These are phyloP conservation scores for Cataglyphis hispanica DNA, from an alignment of 1,140 invertebrate genomes.

Conservation along the genomic window DNA sequence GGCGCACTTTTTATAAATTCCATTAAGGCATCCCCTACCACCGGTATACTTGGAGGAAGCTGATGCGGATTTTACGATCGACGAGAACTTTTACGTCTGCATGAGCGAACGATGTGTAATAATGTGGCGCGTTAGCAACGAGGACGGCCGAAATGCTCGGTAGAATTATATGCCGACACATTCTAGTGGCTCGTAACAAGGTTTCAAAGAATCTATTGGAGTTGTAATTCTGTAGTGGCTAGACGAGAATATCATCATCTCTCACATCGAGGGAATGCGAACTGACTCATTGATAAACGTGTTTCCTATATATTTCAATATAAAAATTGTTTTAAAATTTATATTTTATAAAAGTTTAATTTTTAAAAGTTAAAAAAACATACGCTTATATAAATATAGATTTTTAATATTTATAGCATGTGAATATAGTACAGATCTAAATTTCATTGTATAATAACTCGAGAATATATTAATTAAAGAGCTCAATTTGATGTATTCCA, in stretches of 20 bases:
- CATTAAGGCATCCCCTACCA: conserved; percentile 60
- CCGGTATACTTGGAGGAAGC: conserved; percentile 32
- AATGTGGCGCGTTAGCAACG: conserved; percentile 7
- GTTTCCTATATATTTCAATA: no score
- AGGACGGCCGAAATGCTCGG: background rate
- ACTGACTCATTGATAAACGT: conserved; percentile 23
- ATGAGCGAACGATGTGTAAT: conserved; percentile 61
- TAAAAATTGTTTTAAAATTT: no score
- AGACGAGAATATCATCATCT: conserved; percentile 77
- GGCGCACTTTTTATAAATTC: conserved; percentile 65
- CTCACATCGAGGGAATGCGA: conserved; percentile 58
- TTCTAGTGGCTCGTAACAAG: conserved; percentile 79
- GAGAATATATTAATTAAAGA: no score
- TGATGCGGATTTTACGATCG: conserved; percentile 63
- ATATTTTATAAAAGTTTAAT: no score
- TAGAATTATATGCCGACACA: conserved; percentile 78
- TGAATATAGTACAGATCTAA: no score
- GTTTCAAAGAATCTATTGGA: conserved; percentile 80
- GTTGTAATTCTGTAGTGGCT: conserved; percentile 78
- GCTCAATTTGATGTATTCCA: no score
- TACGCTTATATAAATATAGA: no score
- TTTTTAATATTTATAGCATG: no score
- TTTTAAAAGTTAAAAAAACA: no score
- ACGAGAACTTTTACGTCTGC: conserved; percentile 9
- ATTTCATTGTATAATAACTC: no score